Evolutionary conservation across 2,888 invertebrate species (phyloP).

Genomic region (Steromphala cineraria): DNA sequence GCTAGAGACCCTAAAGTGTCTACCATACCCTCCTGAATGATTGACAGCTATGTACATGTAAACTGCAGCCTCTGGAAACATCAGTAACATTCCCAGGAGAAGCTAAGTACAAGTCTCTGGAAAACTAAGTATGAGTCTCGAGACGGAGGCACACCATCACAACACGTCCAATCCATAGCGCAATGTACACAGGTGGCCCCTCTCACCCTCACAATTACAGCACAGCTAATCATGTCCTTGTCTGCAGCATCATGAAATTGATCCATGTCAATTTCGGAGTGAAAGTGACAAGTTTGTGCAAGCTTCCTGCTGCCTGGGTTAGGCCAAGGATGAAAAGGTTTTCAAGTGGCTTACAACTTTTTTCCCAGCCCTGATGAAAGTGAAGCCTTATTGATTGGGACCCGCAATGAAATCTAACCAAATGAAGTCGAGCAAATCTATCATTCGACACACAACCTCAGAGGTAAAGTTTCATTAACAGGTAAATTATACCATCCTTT

Average conservation of each 20-base stretch:
- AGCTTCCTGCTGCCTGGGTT: too few relatives aligned
- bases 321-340: too few relatives aligned
- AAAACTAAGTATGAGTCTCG: neutral
- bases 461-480: too few relatives aligned
- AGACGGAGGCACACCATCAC: neutral
- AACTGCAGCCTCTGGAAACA: neutral
- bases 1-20: too few relatives aligned
- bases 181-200: neutral
- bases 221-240: neutral
- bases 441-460: too few relatives aligned
- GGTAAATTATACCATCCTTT: too few relatives aligned
- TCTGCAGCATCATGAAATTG: neutral
- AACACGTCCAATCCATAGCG: neutral
- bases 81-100: neutral
- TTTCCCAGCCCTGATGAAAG: too few relatives aligned
- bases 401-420: too few relatives aligned
- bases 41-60: neutral
- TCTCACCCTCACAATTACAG: neutral
- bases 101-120: neutral
- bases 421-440: too few relatives aligned
- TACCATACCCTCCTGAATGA: neutral
- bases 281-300: neutral
- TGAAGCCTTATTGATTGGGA: too few relatives aligned
- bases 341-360: too few relatives aligned
- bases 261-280: neutral